These are phyloP conservation scores for Latrodectus elegans DNA, from an alignment of 2,888 invertebrate species.

Conservation along the genomic window DNA sequence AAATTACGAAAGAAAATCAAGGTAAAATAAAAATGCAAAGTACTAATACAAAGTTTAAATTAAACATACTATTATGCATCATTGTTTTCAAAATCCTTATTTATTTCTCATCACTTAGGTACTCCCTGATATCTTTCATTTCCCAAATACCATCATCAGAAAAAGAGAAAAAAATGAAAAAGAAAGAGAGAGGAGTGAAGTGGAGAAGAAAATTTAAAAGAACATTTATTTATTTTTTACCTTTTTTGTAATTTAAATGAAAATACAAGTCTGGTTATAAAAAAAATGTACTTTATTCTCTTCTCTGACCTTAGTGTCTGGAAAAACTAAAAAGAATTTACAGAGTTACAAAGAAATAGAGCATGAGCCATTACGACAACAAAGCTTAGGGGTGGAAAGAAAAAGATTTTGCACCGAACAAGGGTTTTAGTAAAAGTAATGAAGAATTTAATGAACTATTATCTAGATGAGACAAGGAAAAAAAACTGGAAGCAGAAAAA, in stretches of 20 bases:
- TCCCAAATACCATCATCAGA: too few relatives aligned
- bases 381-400: conserved; percentile 48
- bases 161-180: too few relatives aligned
- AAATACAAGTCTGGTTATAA: conserved; percentile 27
- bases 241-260: conserved; percentile 20
- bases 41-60: too few relatives aligned
- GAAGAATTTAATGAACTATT: conserved; percentile 69
- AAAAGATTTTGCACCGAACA: conserved; percentile 29
- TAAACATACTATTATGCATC: too few relatives aligned
- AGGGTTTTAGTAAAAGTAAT: conserved; percentile 56
- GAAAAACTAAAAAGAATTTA: neutral
- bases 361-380: conserved; percentile 49
- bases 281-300: conserved; percentile 2
- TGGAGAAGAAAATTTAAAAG: neutral
- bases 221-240: neutral
- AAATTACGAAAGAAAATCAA: too few relatives aligned
- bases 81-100: too few relatives aligned
- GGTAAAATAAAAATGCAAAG: too few relatives aligned
- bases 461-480: conserved; percentile 57
- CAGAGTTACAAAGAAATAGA: conserved; percentile 38
- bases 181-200: neutral
- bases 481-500: conserved; percentile 51
- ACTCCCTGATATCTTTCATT: too few relatives aligned
- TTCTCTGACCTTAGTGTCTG: conserved; percentile 43
- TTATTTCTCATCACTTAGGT: too few relatives aligned